Conservation (phyloP, 1,140 invertebrate species). For the Lucilia cuprina region DNA sequence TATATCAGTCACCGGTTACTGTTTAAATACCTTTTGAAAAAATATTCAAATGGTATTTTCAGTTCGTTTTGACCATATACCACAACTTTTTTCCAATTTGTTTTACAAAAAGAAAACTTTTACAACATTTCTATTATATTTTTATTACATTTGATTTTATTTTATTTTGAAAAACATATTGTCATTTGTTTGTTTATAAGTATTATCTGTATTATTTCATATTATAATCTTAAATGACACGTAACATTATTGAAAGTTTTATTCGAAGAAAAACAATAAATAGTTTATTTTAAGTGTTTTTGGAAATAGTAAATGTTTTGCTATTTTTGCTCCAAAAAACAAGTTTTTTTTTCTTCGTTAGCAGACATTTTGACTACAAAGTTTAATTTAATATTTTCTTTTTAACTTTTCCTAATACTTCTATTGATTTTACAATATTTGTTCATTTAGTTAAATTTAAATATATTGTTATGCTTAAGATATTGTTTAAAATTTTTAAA, state of each 20-base stretch:
- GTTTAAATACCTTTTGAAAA: no score
- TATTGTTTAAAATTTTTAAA: no score
- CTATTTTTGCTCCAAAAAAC: neutral
- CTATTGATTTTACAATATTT: no score
- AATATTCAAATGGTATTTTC: no score
- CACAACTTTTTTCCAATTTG: no score
- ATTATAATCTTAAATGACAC: constrained; percentile 1
- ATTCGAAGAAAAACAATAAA: neutral
- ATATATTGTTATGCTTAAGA: no score
- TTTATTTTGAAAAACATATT: neutral
- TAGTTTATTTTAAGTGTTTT: neutral
- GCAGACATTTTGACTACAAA: neutral
- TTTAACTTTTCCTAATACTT: no score
- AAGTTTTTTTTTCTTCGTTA: neutral
- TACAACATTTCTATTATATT: neutral
- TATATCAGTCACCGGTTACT: no score
- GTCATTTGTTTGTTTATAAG: neutral
- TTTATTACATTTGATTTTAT: neutral
- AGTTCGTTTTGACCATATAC: no score
- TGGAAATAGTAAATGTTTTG: neutral
- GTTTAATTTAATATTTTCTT: neutral
- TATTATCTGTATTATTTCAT: neutral
- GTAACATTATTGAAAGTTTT: neutral
- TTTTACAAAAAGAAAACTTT: no score
- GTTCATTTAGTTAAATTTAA: no score